Evolutionary conservation across 2,113 vertebrate genomes (phyloP).

Genomic region (Notarius quadriscutis): DNA sequence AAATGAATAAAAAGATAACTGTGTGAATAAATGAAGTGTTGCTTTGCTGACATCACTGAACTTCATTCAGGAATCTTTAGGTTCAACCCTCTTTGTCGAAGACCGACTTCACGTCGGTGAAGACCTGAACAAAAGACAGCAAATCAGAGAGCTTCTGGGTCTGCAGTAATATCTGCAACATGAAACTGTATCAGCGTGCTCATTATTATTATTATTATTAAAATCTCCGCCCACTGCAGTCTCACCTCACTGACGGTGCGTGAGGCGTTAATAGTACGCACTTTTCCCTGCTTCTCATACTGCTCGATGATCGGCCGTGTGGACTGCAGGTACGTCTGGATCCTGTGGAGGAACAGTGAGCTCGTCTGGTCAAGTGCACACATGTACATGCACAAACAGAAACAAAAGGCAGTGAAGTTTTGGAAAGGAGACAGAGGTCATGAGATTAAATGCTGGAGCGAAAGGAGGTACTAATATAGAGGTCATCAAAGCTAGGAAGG

Average conservation of each 20-base stretch:
- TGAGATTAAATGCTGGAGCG: neutral
- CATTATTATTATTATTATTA: neutral
- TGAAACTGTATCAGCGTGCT: neutral
- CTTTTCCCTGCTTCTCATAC: constrained; percentile 89
- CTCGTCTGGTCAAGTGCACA: constrained; percentile 12
- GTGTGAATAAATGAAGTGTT: constrained; percentile 59
- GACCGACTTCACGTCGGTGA: constrained; percentile 85
- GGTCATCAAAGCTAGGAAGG: neutral
- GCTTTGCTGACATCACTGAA: constrained; percentile 56
- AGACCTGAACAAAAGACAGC: constrained; percentile 77
- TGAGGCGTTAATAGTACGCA: constrained; percentile 89
- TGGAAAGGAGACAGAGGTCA: too few relatives aligned
- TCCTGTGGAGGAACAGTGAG: constrained; percentile 70
- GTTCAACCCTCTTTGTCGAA: constrained; percentile 84
- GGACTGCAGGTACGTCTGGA: constrained; percentile 92
- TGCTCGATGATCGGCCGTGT: constrained; percentile 90
- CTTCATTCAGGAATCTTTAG: constrained; percentile 12
- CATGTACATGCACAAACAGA: neutral
- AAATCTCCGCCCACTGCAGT: neutral
- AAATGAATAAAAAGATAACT: constrained; percentile 52
- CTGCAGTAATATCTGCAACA: neutral
- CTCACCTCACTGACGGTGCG: constrained; percentile 86
- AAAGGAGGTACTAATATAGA: neutral
- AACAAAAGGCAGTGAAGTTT: neutral
- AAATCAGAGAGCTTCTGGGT: neutral